Percentiles rank a stretch among this genome's conserved stretches.
These are phyloP conservation scores for Liasis olivaceus DNA, from an alignment of 2,797 vertebrate genomes.

Conservation along the genomic window DNA sequence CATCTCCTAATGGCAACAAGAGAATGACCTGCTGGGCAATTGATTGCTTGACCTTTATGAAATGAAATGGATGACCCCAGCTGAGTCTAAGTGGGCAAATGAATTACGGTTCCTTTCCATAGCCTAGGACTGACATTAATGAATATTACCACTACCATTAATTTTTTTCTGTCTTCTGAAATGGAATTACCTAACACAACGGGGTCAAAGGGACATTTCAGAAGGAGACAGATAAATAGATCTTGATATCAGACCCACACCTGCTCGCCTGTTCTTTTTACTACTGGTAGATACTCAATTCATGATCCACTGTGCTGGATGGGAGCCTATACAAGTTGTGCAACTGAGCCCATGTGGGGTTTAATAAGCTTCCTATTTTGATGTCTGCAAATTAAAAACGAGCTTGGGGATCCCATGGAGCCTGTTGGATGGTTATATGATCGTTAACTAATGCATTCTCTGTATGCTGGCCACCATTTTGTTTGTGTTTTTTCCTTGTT, in stretches of 20 bases:
- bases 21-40: slow-evolving; percentile 10
- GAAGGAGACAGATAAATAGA: background rate
- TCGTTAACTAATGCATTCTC: background rate
- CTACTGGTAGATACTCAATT: background rate
- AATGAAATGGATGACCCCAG: slow-evolving; percentile 43
- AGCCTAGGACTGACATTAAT: background rate
- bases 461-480: background rate
- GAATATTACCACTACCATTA: background rate
- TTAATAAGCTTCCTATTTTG: background rate
- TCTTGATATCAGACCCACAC: background rate
- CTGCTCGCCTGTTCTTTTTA: background rate
- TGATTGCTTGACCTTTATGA: slow-evolving; percentile 23
- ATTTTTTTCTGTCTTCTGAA: slow-evolving; percentile 22
- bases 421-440: background rate
- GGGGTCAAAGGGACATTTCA: slow-evolving; percentile 24
- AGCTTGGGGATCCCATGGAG: background rate
- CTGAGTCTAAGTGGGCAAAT: slow-evolving; percentile 35
- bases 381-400: background rate
- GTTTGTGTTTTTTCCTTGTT: background rate
- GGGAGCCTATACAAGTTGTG: no score
- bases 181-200: background rate
- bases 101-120: slow-evolving; percentile 20
- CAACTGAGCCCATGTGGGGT: background rate
- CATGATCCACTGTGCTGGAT: background rate
- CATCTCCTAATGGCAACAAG: slow-evolving; percentile 7